Conservation (phyloP, 2,888 invertebrate genomes). For the Lucinisca nassula region DNA sequence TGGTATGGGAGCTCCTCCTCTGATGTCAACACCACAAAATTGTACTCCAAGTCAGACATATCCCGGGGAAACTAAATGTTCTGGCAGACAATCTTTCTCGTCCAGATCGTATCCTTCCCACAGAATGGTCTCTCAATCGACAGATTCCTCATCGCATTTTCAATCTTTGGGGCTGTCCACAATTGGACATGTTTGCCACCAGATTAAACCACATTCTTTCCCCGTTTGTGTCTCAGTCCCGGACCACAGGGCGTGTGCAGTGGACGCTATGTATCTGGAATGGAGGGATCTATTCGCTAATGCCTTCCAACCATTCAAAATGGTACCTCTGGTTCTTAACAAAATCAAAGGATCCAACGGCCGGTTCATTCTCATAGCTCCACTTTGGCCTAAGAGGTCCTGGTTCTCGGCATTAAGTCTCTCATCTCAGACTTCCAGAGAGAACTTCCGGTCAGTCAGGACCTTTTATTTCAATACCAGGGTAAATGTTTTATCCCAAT, state of each 20-base stretch:
- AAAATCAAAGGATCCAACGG: neutral
- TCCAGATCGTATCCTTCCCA: neutral
- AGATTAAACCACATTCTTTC: neutral
- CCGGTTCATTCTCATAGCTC: neutral
- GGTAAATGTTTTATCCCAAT: neutral
- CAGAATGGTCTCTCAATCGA: neutral
- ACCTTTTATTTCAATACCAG: neutral
- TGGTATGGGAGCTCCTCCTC: constrained; percentile 2
- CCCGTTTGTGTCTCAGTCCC: constrained; percentile 12
- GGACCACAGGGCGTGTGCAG: constrained; percentile 5
- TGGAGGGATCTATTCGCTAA: neutral
- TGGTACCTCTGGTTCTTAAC: neutral
- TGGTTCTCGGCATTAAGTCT: neutral
- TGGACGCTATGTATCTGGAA: constrained; percentile 14
- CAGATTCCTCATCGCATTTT: neutral
- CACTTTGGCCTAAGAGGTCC: neutral
- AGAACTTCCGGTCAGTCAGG: no score
- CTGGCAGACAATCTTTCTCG: constrained; percentile 22
- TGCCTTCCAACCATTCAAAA: constrained; percentile 2
- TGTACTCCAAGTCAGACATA: constrained; percentile 7
- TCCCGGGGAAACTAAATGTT: constrained; percentile 25
- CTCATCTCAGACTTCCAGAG: neutral
- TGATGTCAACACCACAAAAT: neutral
- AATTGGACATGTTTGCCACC: constrained; percentile 7
- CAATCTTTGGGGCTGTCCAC: neutral